Evolutionary conservation across 1,140 invertebrate species (phyloP), one percentile per base, ranked within the genome.

Genomic region (Drosophila rufa): DNA sequence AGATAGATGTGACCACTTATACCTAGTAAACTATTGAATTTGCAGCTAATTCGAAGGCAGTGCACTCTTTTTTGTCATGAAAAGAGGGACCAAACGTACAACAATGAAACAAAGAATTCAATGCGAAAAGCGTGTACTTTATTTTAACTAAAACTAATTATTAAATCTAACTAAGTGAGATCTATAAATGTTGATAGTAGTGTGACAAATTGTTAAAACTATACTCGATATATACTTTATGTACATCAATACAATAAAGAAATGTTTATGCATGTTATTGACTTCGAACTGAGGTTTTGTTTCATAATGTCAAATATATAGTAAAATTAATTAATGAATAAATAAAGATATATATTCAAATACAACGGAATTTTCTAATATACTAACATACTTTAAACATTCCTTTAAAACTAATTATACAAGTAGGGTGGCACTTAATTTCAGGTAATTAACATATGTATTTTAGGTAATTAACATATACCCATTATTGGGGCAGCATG

Each of bases 61-160:
- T 61, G 69, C 85, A 89, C 84, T 89, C 84, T 87, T 87, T 83
- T 87, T 90, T 89, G 77, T 71, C 73, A 84, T 80, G 78, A 87
- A 87, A 87, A 87, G 84, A 80, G 84, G 84, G 84, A 87, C 84
- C 84, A 87, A 84, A 80, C 56, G 68, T 79, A 65, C 48, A 51
- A 80, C 56, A 89, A 73, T 64, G 70, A 73, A 82, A 86, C 48
- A 80, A 79, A 78, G 87, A 70, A 80, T 73, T 58, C 68, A 65
- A 71, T 64, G 47, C 51, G 76, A 62, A 87, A 82, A 79, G 65
- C 67, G 66, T 87, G 84, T 87, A 87, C 84, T 87, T 87, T 87
- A 87, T 87, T 80, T 83, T 75, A 74, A 73, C 69, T 65, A 89
- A 15, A 22, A 55, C 51, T 40, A 38, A 40, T 22, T 55, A 69